Evolutionary conservation across 2,888 invertebrate genomes (phyloP).

Genomic region (Amiota mariae): DNA sequence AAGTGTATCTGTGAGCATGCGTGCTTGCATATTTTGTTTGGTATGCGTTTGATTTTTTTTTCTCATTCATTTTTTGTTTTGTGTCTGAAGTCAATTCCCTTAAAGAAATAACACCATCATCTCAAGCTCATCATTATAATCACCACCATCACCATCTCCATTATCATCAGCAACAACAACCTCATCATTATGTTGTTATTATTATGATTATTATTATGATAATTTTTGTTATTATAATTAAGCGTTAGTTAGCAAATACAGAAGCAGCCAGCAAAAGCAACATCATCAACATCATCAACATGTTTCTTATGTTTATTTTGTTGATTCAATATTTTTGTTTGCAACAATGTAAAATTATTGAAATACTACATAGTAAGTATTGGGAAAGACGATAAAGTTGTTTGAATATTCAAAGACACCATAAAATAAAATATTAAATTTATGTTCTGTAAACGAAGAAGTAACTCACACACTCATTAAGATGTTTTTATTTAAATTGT

Average conservation of each 20-base stretch:
- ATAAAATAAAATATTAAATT: too few species aligned
- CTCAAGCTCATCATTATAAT: slow-evolving; percentile 13
- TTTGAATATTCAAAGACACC: too few species aligned
- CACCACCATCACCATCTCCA: slow-evolving; percentile 11
- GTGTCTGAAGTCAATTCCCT: slow-evolving; percentile 2
- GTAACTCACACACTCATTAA: too few species aligned
- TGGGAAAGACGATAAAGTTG: too few species aligned
- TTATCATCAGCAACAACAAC: background rate
- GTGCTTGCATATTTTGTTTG: background rate
- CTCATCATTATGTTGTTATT: background rate
- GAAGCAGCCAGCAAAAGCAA: background rate
- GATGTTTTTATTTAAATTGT: too few species aligned
- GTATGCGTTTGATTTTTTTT: background rate
- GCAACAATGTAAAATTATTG: too few species aligned
- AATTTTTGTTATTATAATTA: slow-evolving; percentile 4
- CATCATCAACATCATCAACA: too few species aligned
- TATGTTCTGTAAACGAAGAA: too few species aligned
- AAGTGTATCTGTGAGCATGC: background rate
- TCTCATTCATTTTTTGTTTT: background rate
- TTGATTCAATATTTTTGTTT: too few species aligned
- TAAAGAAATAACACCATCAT: slow-evolving; percentile 18
- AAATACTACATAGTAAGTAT: too few species aligned
- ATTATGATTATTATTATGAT: slow-evolving; percentile 9
- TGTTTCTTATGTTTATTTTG: too few species aligned
- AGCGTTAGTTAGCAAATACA: background rate